phyloP scores from a whole-genome alignment of 37 sponge, comb jelly and placozoan genomes.

The Hexactinellida sp. region DNA sequence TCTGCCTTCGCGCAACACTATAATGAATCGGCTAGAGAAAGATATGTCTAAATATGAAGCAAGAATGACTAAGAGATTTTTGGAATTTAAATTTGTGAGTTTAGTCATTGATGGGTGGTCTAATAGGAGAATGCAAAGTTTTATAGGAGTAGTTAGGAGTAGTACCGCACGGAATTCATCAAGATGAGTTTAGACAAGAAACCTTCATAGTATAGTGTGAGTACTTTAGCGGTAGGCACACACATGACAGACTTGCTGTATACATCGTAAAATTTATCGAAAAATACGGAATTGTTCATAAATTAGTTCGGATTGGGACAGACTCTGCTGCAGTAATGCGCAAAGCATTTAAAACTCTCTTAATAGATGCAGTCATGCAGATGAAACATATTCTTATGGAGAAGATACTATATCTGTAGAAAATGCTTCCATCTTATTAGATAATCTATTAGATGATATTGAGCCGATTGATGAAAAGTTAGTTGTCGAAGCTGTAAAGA shows the following conservation, averaged over 20 bases:
- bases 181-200: neutral
- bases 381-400: too few species aligned
- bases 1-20: too few species aligned
- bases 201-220: neutral
- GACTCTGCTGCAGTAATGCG: neutral
- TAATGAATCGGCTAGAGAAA: too few species aligned
- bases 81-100: too few species aligned
- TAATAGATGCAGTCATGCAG: too few species aligned
- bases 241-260: neutral
- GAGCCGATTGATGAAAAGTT: too few species aligned
- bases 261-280: neutral
- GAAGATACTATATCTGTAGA: neutral
- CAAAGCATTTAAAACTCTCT: too few species aligned
- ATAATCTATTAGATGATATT: too few species aligned
- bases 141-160: neutral
- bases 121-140: neutral
- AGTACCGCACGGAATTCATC: neutral
- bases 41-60: too few species aligned
- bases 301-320: neutral
- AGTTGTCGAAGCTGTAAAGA: too few species aligned
- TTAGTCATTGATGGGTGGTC: neutral
- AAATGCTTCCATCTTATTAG: neutral
- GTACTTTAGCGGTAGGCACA: neutral
- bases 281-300: neutral
- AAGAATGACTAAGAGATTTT: too few species aligned